Evolutionary conservation across 2,797 vertebrate genomes (phyloP).

Genomic region (Heteromormyrus szaboi): DNA sequence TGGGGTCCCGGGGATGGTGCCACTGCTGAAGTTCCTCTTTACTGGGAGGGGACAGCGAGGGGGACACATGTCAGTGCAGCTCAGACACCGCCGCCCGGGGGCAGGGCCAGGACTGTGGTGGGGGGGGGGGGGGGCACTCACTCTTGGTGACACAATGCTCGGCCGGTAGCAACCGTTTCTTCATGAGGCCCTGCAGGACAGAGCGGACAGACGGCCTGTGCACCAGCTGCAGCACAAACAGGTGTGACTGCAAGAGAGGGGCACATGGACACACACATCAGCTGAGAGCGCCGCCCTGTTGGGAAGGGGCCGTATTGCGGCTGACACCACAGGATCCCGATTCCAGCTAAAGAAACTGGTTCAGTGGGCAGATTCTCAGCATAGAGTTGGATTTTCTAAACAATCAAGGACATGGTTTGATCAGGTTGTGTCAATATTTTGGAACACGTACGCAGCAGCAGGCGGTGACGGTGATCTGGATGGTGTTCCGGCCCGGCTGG

Average conservation of each 20-base stretch:
- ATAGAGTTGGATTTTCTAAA: not conserved
- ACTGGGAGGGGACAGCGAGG: slow-evolving; percentile 52
- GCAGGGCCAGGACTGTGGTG: not conserved
- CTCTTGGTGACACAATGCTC: slow-evolving; percentile 83
- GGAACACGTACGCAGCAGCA: slow-evolving; percentile 83
- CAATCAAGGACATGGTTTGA: not conserved
- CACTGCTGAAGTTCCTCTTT: slow-evolving; percentile 90
- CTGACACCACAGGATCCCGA: not conserved
- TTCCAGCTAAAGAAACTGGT: not conserved
- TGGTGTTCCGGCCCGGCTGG: slow-evolving; percentile 86
- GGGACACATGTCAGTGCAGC: not conserved
- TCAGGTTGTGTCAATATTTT: not conserved
- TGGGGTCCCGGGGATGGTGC: slow-evolving; percentile 83
- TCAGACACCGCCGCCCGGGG: not conserved
- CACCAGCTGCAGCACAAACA: slow-evolving; percentile 79
- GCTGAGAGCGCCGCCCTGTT: not conserved
- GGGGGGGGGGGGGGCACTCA: slow-evolving; percentile 46
- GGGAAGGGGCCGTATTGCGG: not conserved
- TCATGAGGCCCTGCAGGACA: slow-evolving; percentile 78
- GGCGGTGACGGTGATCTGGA: slow-evolving; percentile 90
- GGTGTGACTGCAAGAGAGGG: slow-evolving; percentile 63
- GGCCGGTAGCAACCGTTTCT: slow-evolving; percentile 74
- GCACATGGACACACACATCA: not conserved
- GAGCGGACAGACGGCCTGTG: slow-evolving; percentile 77
- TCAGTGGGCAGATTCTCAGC: not conserved